Conservation (phyloP, 2,888 invertebrate genomes). For the Syrphus vitripennis region DNA sequence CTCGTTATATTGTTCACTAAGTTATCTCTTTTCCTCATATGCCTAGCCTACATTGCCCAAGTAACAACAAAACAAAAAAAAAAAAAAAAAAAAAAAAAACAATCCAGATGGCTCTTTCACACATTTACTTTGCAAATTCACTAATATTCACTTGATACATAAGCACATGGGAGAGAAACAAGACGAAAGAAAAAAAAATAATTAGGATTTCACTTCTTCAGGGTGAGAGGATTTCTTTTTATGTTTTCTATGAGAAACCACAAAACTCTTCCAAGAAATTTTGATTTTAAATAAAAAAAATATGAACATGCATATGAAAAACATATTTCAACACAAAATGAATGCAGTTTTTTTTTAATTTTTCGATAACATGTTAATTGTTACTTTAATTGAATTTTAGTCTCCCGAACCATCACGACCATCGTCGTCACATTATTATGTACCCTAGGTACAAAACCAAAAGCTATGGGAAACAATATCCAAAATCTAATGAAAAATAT, state of each 20-base stretch:
- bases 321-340: not conserved
- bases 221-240: not conserved
- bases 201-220: conserved; percentile 1
- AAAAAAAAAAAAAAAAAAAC: not conserved
- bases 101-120: not conserved
- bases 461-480: not conserved
- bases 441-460: not conserved
- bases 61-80: too few relatives aligned
- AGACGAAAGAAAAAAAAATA: not conserved
- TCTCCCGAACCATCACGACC: not conserved
- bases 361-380: too few relatives aligned
- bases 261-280: not conserved
- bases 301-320: not conserved
- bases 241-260: not conserved
- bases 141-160: not conserved
- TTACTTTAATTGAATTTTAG: not conserved
- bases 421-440: not conserved
- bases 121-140: conserved; percentile 13
- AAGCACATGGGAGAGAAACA: conserved; percentile 10
- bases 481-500: not conserved
- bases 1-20: not conserved
- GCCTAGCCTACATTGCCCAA: not conserved
- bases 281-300: not conserved
- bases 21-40: not conserved
- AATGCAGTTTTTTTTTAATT: not conserved